Percentiles rank a stretch among this genome's conserved stretches.
These are phyloP conservation scores for Parnassius apollo DNA, from an alignment of 2,888 invertebrate species.

Conservation along the genomic window DNA sequence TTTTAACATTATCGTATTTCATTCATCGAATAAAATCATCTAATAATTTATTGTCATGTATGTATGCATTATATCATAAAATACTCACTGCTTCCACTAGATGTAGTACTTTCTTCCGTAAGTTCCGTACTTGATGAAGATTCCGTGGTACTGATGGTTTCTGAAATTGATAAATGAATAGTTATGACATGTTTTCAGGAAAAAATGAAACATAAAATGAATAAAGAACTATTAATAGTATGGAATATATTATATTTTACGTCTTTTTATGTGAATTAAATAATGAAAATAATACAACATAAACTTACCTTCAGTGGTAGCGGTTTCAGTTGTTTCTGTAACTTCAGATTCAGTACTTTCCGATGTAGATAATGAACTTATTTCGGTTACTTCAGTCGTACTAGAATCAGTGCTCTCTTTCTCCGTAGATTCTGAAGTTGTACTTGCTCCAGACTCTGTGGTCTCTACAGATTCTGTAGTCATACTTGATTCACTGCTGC, in stretches of 20 bases:
- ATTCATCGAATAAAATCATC: too few species aligned
- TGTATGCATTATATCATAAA: background rate
- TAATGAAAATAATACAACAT: background rate
- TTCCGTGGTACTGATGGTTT: conserved; percentile 19
- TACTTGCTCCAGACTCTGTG: conserved; percentile 7
- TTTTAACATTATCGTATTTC: too few species aligned
- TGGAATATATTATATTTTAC: background rate
- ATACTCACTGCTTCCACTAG: conserved; percentile 11
- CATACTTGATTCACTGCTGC: background rate
- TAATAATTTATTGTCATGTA: too few species aligned
- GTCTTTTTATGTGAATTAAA: background rate
- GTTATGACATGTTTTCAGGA: too few species aligned
- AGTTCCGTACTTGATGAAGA: conserved; percentile 12
- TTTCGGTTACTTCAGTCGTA: conserved; percentile 25
- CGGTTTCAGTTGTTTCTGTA: background rate
- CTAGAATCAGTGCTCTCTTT: conserved; percentile 16
- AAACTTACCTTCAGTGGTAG: conserved; percentile 1
- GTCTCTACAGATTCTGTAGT: conserved; percentile 3
- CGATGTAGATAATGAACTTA: conserved; percentile 2
- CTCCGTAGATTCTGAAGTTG: conserved; percentile 1
- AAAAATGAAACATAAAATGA: too few species aligned
- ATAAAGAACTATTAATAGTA: too few species aligned
- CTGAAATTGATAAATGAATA: conserved; percentile 1
- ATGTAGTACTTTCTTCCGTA: conserved; percentile 26
- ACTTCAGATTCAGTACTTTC: background rate